Evolutionary conservation across 2,888 invertebrate species (phyloP), one percentile per base, ranked within the genome.

Genomic region (Phengaris arion): DNA sequence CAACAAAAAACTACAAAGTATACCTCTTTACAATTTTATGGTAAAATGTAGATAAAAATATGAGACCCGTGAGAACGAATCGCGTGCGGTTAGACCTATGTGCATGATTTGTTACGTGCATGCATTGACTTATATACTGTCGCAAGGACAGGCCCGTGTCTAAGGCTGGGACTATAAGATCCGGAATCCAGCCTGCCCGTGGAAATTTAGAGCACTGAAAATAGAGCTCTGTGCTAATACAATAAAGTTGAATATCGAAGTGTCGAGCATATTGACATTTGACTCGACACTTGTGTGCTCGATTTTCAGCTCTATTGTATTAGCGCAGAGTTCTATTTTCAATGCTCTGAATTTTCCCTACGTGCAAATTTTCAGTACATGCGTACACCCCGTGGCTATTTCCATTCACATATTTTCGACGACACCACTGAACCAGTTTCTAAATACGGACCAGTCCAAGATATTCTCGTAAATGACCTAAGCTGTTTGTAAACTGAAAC

Each of bases 61-160:
- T 82, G 81, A 87, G 87, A 85, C 84, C 84, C 89, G 90, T 90
- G 90, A 89, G 90, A 91, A 90, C 86, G 85, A 75, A 77, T 76
- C 75, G 69, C 69, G 69, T 69, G 69, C 69, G 69, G 69, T 69
- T 48, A 69, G 48, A 69, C 69, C 46, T 69, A 69, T 48, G 48
- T 69, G 69, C 46, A 69, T 69, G 69, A 46, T 64, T 35, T 59
- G 68, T 76, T 75, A 74, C 76, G 75, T 77, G 74, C 68, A 74
- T 75, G 54, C 55, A 76, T 74, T 68, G 75, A 64, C 64, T 64
- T 64, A 64, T 45, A 45, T 64, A 64, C 64, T 64, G 35, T 0
- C 12, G 64, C 45, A 45, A 64, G 35, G 12, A 64, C 64, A 6
- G 12, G 64, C 6, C 9, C 35, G 35, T 12, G 13, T 64, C 35